Evolutionary conservation across 2,797 vertebrate species (phyloP).

Genomic region (Anomalospiza imberbis): DNA sequence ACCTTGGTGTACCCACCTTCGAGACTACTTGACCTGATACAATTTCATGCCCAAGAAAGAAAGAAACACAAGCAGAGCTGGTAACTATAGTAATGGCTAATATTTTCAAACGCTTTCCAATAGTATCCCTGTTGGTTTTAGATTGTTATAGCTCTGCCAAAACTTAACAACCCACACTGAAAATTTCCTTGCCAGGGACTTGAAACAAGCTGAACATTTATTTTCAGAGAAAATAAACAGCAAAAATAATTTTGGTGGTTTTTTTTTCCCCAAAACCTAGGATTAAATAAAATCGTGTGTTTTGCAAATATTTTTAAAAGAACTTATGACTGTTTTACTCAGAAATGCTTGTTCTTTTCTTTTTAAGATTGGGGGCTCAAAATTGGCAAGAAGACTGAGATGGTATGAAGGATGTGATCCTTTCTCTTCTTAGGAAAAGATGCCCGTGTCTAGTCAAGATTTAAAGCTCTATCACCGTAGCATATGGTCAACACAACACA

Average conservation of each 20-base stretch:
- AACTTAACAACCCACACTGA: background rate
- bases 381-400: background rate
- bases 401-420: background rate
- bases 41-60: background rate
- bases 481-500: background rate
- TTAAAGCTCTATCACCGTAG: background rate
- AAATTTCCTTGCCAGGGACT: conserved; percentile 14
- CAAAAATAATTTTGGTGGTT: background rate
- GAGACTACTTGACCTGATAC: background rate
- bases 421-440: background rate
- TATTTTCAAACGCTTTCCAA: conserved; percentile 21
- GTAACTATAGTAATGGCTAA: conserved; percentile 37
- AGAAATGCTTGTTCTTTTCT: background rate
- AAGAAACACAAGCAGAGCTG: background rate
- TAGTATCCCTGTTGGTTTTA: background rate
- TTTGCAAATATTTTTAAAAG: background rate
- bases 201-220: conserved; percentile 6
- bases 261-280: background rate
- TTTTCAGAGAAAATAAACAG: background rate
- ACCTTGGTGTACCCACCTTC: background rate
- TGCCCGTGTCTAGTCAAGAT: background rate
- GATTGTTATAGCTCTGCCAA: background rate
- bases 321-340: background rate
- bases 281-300: background rate
- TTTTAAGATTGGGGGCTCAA: background rate